phyloP scores from a whole-genome alignment of 2,888 invertebrate species.

The Dioctria linearis region DNA sequence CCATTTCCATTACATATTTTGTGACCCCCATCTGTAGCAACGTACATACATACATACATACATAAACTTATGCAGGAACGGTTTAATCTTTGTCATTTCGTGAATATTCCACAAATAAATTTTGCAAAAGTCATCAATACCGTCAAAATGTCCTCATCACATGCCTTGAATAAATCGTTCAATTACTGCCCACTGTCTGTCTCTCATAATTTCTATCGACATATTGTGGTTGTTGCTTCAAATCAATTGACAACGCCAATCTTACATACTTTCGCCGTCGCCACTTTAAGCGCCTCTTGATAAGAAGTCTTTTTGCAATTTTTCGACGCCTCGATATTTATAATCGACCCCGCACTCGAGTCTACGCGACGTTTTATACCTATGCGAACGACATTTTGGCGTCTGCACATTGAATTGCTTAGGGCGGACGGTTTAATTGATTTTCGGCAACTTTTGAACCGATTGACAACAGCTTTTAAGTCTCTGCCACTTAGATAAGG shows the following conservation, averaged over 20 bases:
- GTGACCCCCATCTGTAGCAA: no score
- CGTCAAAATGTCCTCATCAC: no score
- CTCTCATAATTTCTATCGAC: no score
- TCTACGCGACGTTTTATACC: neutral
- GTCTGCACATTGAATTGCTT: neutral
- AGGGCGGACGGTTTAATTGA: neutral
- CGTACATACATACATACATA: no score
- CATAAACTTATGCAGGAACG: no score
- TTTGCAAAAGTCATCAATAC: no score
- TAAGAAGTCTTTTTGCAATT: conserved; percentile 1
- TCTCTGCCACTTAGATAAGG: no score
- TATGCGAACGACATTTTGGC: neutral
- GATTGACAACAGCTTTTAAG: no score
- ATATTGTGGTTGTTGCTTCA: neutral
- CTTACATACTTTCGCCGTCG: conserved; percentile 3
- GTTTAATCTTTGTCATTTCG: neutral
- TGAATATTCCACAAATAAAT: neutral
- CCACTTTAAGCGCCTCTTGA: neutral
- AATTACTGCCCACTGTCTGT: no score
- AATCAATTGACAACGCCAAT: neutral
- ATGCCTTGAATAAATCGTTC: no score
- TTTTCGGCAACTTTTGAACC: no score
- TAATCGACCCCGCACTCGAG: neutral
- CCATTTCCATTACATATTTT: no score
- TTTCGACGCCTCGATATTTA: neutral